Evolutionary conservation across 37 sponge, comb jelly and placozoan species (phyloP), one percentile per base, ranked within the genome.

Genomic region (Crambe crambe): DNA sequence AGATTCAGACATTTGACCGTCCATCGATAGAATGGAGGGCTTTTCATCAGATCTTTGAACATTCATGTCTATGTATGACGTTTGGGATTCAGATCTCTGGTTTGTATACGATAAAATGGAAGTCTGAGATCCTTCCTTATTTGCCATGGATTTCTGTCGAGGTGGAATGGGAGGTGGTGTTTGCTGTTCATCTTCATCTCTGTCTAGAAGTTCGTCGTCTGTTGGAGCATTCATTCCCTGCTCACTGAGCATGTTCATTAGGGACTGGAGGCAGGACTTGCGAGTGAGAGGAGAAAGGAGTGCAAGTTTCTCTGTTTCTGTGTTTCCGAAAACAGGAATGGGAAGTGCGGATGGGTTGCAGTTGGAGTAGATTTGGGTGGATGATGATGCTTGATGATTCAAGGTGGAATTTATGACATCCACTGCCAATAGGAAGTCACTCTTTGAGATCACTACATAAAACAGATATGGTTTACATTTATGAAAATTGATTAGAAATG

Each of bases 401-500:
- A 47, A 47, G 51, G 51, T 12, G 12, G 51, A 47, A 47, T 12
- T 15, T 15, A 47, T 12, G 10, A 47, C 6, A 47, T 12, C 12
- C 51, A 47, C 51, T 47, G 51, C 51, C 12, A 12, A 47, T 47
- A 47, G 12, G 51, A 47, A 47, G 10, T 47, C 51, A 47, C 10
- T 47, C 12, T 12, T 47, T 47, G 51, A 47, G 10, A 47, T 47
- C 51, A 47, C 51, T 47, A 47, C 12, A n/a, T n/a, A n/a, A n/a
- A n/a, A n/a, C n/a, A n/a, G n/a, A n/a, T n/a, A n/a, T n/a, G n/a
- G n/a, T n/a, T n/a, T n/a, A n/a, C n/a, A n/a, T n/a, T n/a, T n/a
- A n/a, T n/a, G 64, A 62, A 31, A 62, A n/a, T n/a, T 41, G 29
- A 79, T 65, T 10, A 79, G 80, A n/a, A n/a, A n/a, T n/a, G n/a